phyloP scores from a whole-genome alignment of 1,140 invertebrate genomes.

The Eumaeus atala region DNA sequence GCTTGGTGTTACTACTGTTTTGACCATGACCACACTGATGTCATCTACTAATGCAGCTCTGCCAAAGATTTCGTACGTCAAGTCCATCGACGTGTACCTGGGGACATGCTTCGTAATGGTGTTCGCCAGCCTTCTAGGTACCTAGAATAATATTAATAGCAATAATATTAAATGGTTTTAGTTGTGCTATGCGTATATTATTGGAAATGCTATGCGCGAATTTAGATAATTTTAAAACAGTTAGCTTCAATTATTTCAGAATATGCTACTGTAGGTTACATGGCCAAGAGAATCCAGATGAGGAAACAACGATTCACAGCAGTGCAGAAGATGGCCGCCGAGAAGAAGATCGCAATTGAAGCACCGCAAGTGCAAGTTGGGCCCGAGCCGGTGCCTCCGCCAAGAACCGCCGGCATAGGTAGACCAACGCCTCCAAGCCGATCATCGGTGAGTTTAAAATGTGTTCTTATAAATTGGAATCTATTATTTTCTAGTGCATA shows the following conservation, averaged over 20 bases:
- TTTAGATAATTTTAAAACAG: slow-evolving; percentile 6
- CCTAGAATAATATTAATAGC: slow-evolving; percentile 38
- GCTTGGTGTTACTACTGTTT: slow-evolving; percentile 96
- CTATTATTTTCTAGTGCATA: slow-evolving; percentile 6
- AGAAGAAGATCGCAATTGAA: slow-evolving; percentile 87
- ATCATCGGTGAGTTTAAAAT: slow-evolving; percentile 40
- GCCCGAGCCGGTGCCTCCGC: slow-evolving; percentile 84
- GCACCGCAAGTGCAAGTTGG: slow-evolving; percentile 81
- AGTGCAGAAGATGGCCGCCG: slow-evolving; percentile 91
- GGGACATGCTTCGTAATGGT: slow-evolving; percentile 98
- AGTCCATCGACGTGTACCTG: slow-evolving; percentile 98
- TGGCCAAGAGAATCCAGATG: slow-evolving; percentile 96
- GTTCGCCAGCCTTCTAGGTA: slow-evolving; percentile 93
- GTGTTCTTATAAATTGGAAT: not conserved
- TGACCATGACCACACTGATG: slow-evolving; percentile 99
- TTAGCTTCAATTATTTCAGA: slow-evolving; percentile 75
- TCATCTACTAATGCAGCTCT: slow-evolving; percentile 98
- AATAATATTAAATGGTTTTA: slow-evolving; percentile 7
- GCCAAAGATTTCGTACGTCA: slow-evolving; percentile 98
- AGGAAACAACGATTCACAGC: slow-evolving; percentile 91
- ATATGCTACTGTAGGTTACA: slow-evolving; percentile 95
- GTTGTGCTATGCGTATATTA: slow-evolving; percentile 17
- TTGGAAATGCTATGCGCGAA: slow-evolving; percentile 20
- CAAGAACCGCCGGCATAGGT: slow-evolving; percentile 60
- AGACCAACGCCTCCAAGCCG: slow-evolving; percentile 56